Conservation (phyloP, 2,113 vertebrate species). For the Aegotheles bennettii region DNA sequence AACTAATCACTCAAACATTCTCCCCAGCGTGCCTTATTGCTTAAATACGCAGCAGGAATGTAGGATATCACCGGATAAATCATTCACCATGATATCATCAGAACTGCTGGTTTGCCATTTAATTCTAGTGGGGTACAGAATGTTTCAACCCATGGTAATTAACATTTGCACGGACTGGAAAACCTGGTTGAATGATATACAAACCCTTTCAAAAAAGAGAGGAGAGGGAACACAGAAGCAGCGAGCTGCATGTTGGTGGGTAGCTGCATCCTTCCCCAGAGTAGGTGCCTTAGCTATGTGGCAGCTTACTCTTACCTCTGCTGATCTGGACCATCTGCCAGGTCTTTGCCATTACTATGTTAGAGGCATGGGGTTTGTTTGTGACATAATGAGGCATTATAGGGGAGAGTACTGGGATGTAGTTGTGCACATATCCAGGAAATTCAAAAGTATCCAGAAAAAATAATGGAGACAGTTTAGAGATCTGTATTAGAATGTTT, state of each 20-base stretch:
- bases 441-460: not conserved
- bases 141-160: constrained; percentile 44
- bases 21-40: not conserved
- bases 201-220: not conserved
- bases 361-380: not conserved
- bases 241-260: not conserved
- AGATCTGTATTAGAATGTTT: not conserved
- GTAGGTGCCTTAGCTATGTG: not conserved
- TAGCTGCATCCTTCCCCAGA: not conserved
- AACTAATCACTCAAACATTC: not conserved
- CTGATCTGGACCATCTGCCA: constrained; percentile 6
- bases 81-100: constrained; percentile 31
- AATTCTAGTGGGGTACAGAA: constrained; percentile 10
- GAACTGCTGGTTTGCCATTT: constrained; percentile 22
- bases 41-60: constrained; percentile 18
- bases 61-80: constrained; percentile 15
- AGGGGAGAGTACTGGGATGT: not conserved
- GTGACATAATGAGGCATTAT: not conserved
- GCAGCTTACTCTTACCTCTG: constrained; percentile 1
- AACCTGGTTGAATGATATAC: not conserved
- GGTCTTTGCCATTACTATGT: not conserved
- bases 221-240: not conserved
- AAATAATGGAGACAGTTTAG: not conserved
- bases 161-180: constrained; percentile 1
- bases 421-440: not conserved